phyloP scores from a whole-genome alignment of 2,888 invertebrate genomes.

The Brachyptera putata region DNA sequence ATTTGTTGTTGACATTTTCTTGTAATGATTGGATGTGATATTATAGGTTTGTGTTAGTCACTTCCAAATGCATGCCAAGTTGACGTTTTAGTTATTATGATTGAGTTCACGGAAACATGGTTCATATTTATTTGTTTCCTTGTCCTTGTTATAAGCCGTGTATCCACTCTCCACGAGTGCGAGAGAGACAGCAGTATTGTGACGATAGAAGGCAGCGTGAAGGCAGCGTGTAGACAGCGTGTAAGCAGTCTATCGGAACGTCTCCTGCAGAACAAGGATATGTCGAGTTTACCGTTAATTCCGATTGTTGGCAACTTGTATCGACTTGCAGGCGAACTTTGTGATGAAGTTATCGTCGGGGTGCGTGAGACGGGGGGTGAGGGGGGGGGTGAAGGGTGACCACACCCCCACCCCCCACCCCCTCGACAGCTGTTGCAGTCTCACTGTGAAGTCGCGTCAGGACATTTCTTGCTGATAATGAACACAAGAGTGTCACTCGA shows the following conservation, averaged over 20 bases:
- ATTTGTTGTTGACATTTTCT: no score
- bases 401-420: slow-evolving; percentile 7
- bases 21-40: no score
- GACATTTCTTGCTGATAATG: slow-evolving; percentile 17
- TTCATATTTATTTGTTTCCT: no score
- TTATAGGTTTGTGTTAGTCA: no score
- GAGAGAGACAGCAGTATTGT: no score
- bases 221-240: no score
- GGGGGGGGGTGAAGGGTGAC: slow-evolving; percentile 10
- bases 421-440: slow-evolving; percentile 23
- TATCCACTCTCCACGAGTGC: no score
- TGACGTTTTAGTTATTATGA: no score
- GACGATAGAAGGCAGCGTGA: no score
- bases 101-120: no score
- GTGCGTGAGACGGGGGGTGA: slow-evolving; percentile 7
- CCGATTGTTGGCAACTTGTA: slow-evolving; percentile 22
- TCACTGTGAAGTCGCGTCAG: slow-evolving; percentile 23
- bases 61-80: no score
- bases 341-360: slow-evolving; percentile 19
- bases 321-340: slow-evolving; percentile 21
- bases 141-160: no score
- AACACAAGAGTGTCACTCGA: slow-evolving; percentile 25
- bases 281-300: slow-evolving; percentile 17
- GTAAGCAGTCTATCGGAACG: background rate
- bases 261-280: background rate